Evolutionary conservation across 2,888 invertebrate genomes (phyloP), one percentile per base, ranked within the genome.

Genomic region (Mythimna lalbum): DNA sequence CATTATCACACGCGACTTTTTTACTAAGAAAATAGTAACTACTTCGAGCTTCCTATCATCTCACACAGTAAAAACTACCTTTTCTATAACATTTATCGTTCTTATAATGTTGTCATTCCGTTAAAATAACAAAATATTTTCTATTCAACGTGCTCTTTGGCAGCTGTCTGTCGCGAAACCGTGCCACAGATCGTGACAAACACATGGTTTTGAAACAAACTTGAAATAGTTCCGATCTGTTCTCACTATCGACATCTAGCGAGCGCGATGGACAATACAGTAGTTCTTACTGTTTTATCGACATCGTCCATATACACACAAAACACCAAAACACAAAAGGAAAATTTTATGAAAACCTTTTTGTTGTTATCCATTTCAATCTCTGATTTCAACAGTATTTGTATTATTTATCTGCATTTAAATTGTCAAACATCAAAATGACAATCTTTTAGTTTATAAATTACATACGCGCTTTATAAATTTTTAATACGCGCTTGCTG

Each of bases 111-210:
- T 78, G 82, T 85, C 87, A 87, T 86, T 84, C 80, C 77, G 74
- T 74, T 82, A 84, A 84, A 87, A 77, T 80, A 80, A n/a, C 81
- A 83, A 82, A 88, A 83, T 75, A 66, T 86, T 87, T 88, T 85
- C 84, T 82, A 84, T 81, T 74, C 80, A 83, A 92, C 90, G 87
- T 90, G 89, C 91, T 91, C 91, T 90, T 88, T 87, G 81, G 82
- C 88, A 86, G 86, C 84, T 82, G 88, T 83, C 86, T 82, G 85
- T 88, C 89, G 87, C 87, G 86, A 89, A 89, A 87, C 88, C 78
- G 79, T 71, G 80, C 86, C 86, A 89, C 87, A 87, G 83, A 86
- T 84, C 84, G 83, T 82, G 81, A 82, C 87, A 83, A 73, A 64
- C 47, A 57, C 73, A 80, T 81, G 80, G 63, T 67, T 76, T 67